phyloP scores from a whole-genome alignment of 2,113 vertebrate species.

The Neolamprologus brichardi region DNA sequence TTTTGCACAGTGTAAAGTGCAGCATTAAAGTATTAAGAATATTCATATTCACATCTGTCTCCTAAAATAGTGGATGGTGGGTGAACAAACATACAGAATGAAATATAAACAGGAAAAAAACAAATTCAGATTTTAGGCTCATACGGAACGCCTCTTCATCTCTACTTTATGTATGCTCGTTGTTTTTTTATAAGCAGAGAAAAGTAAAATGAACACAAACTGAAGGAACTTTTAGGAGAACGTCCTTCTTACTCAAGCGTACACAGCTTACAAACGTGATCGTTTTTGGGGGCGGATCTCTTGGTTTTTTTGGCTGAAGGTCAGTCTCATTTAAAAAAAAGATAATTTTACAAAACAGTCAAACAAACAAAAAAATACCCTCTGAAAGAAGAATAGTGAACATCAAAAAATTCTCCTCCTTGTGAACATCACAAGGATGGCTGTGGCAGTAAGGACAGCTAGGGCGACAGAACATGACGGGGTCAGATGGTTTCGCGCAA shows the following conservation, averaged over 20 bases:
- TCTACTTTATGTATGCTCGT: neutral
- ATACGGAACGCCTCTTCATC: accelerated
- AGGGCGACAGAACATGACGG: neutral
- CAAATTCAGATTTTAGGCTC: neutral
- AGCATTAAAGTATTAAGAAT: neutral
- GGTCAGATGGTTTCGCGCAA: neutral
- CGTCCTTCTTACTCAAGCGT: neutral
- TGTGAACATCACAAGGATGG: neutral
- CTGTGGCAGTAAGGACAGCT: neutral
- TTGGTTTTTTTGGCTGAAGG: neutral
- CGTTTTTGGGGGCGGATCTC: neutral
- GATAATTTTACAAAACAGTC: neutral
- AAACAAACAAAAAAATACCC: neutral
- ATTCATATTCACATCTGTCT: neutral
- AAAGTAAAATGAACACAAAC: neutral
- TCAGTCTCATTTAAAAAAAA: neutral
- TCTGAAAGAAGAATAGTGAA: neutral
- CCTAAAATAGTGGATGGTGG: neutral
- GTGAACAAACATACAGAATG: neutral
- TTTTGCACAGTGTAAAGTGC: neutral
- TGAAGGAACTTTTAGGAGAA: neutral
- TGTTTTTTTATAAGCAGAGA: neutral
- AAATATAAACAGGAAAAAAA: neutral
- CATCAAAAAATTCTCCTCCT: neutral
- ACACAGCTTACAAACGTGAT: neutral